These are phyloP conservation scores for Drosophila subquinaria DNA, from an alignment of 2,888 invertebrate species.

Conservation along the genomic window DNA sequence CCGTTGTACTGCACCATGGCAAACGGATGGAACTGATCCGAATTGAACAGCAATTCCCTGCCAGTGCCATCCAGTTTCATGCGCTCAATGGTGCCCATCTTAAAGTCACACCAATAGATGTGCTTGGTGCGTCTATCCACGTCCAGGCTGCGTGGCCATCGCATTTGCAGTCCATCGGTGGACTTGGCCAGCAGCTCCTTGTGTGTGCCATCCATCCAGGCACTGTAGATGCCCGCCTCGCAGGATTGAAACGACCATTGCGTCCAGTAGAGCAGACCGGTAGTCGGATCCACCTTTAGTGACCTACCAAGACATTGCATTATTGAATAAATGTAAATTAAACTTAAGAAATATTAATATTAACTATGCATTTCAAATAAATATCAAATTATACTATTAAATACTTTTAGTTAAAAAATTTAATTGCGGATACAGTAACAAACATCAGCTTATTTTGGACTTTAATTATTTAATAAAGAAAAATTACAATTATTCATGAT, in stretches of 20 bases:
- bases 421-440: no score
- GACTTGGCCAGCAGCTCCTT: conserved; percentile 87
- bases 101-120: conserved; percentile 91
- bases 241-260: conserved; percentile 87
- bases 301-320: conserved; percentile 84
- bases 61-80: conserved; percentile 87
- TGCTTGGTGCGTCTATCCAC: conserved; percentile 87
- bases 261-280: conserved; percentile 92
- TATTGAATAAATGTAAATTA: not conserved
- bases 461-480: no score
- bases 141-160: conserved; percentile 92
- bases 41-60: conserved; percentile 86
- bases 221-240: conserved; percentile 88
- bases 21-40: conserved; percentile 88
- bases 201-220: conserved; percentile 91
- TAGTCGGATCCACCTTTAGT: conserved; percentile 89
- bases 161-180: conserved; percentile 87
- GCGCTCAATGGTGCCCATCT: conserved; percentile 89
- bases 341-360: no score
- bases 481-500: no score
- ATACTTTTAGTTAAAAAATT: no score
- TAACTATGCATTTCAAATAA: no score
- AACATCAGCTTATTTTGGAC: no score
- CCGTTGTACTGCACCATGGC: conserved; percentile 89
- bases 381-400: no score